Evolutionary conservation across 2,888 invertebrate species (phyloP), one percentile per base, ranked within the genome.

Genomic region (Oithona nana): DNA sequence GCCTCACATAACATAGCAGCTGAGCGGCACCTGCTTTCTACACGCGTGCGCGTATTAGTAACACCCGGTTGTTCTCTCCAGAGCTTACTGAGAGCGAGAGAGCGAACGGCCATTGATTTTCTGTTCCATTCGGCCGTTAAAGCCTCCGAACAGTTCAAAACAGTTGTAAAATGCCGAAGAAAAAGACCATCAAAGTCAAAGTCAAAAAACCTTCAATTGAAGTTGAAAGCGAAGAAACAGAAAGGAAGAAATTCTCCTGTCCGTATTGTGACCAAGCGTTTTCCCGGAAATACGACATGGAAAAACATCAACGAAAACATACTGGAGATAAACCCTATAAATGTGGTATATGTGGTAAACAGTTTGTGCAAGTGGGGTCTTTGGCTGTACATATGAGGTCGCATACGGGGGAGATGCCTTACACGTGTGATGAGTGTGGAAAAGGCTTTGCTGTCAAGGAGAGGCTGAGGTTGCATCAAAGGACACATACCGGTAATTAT

Each of bases 371-470:
- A 68, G 78, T 78, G 57, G 78, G 80, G 28, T 81, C 80, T 64
- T 73, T 84, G 57, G 78, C 80, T 68, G 80, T 80, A 67, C 86
- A 86, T 70, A 72, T 79, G 13, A 75, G 77, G 48, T 76, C 77
- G 65, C 75, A 75, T 65, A 82, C 83, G 69, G 74, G 76, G 1
- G 71, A 71, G 11, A 73, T 72, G 69, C 73, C 80, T 28, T 85
- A 79, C 71, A 76, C 80, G 57, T 88, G 88, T 71, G 75, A 81
- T 68, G 79, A 83, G 66, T 88, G 88, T 71, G 78, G 81, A 58
- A 85, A 84, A 70, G 78, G 80, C 31, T 88, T 88, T 71, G 80
- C 83, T 0, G 75, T 84, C 16, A 83, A 87, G 72, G 84, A 86
- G 69, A 79, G 85, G 39, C 74, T 88, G 62, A 78, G 81, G 66